phyloP scores from a whole-genome alignment of 2,888 invertebrate species.

The Oasisia sp. region DNA sequence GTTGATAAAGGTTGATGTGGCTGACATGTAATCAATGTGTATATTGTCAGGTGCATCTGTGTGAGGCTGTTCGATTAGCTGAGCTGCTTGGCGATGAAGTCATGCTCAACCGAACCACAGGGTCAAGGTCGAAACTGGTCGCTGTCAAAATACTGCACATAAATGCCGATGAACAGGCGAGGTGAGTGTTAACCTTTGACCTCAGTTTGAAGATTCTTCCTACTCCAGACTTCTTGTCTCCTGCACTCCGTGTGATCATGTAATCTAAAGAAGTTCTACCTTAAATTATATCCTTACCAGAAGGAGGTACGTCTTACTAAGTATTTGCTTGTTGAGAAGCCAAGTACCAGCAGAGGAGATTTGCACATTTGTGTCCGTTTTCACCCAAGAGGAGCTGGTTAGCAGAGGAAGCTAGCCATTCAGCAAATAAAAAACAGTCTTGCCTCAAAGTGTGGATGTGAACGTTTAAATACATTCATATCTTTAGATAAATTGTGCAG shows the following conservation, averaged over 20 bases:
- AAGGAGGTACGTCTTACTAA: too few relatives aligned
- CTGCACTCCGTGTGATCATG: not conserved
- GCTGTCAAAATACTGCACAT: conserved; percentile 87
- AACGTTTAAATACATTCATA: too few relatives aligned
- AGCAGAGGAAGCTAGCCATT: too few relatives aligned
- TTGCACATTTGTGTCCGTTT: too few relatives aligned
- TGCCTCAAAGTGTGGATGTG: too few relatives aligned
- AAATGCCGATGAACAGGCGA: conserved; percentile 77
- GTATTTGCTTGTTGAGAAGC: too few relatives aligned
- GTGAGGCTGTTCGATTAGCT: conserved; percentile 82
- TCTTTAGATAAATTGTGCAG: too few relatives aligned
- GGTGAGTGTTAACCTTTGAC: conserved; percentile 72
- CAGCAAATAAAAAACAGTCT: too few relatives aligned
- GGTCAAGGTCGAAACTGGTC: conserved; percentile 76
- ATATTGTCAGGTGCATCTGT: conserved; percentile 77
- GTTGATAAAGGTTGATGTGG: not conserved
- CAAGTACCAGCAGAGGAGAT: too few relatives aligned
- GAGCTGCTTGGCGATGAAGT: conserved; percentile 55
- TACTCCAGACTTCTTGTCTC: not conserved
- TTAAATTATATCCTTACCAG: not conserved
- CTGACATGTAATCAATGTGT: not conserved
- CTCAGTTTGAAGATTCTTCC: not conserved
- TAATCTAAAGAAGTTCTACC: not conserved
- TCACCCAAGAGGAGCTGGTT: too few relatives aligned
- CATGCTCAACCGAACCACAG: conserved; percentile 72